A percentile compares a stretch with the other conserved stretches of the same genome.
Conservation (phyloP, 2,888 invertebrate species). For the Hyles lineata region DNA sequence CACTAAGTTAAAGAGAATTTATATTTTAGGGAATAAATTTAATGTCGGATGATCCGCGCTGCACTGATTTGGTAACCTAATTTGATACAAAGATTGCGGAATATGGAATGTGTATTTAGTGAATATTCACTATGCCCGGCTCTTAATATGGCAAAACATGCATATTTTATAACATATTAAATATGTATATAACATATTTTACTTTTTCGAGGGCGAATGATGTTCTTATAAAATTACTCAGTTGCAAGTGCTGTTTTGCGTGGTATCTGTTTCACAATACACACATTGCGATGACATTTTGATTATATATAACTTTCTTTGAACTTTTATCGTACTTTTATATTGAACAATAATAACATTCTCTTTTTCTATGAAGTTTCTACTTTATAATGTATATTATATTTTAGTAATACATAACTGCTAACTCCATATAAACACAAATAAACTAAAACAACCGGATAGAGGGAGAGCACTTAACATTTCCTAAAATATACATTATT, state of each 20-base stretch:
- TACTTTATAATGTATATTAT: background rate
- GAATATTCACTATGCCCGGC: no score
- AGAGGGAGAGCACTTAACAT: conserved; percentile 69
- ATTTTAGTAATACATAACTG: background rate
- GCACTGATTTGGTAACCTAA: no score
- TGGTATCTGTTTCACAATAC: background rate
- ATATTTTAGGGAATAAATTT: conserved; percentile 10
- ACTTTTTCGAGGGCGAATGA: no score
- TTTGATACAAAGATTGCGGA: no score
- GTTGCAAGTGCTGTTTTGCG: background rate
- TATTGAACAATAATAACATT: no score
- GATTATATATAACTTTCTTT: no score
- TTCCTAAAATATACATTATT: conserved; percentile 79
- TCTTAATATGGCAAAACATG: no score
- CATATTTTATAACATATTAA: no score
- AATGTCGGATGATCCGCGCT: background rate
- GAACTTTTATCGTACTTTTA: no score
- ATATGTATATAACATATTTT: no score
- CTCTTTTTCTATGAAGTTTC: no score
- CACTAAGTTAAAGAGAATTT: conserved; percentile 62
- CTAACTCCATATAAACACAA: background rate
- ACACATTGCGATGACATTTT: background rate
- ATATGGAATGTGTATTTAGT: no score
- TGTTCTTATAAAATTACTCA: background rate
- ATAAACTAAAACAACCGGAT: conserved; percentile 40